These are phyloP conservation scores for Hypselothyrea guttata DNA, from an alignment of 2,888 invertebrate genomes.

Conservation along the genomic window DNA sequence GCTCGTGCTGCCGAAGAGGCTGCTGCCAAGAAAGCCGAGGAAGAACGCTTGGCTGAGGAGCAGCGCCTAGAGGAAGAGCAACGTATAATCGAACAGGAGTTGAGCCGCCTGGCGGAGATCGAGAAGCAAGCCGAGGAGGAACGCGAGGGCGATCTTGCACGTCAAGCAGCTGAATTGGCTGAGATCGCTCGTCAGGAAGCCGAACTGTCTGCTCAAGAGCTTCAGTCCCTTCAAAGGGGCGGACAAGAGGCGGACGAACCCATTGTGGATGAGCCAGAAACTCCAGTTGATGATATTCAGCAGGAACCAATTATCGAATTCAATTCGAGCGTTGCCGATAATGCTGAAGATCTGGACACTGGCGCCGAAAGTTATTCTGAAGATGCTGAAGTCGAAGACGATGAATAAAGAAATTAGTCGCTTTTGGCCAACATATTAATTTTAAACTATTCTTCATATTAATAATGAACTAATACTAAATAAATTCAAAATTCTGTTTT, in stretches of 20 bases:
- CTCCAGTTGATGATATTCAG: slow-evolving; percentile 59
- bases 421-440: slow-evolving; percentile 13
- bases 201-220: slow-evolving; percentile 85
- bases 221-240: slow-evolving; percentile 80
- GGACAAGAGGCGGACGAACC: slow-evolving; percentile 79
- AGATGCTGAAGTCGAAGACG: slow-evolving; percentile 60
- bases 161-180: slow-evolving; percentile 88
- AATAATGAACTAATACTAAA: slow-evolving; percentile 17
- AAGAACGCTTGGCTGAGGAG: slow-evolving; percentile 78
- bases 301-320: slow-evolving; percentile 69
- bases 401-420: slow-evolving; percentile 28
- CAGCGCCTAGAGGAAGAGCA: slow-evolving; percentile 83
- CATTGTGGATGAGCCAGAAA: slow-evolving; percentile 82
- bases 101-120: slow-evolving; percentile 83
- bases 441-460: slow-evolving; percentile 16
- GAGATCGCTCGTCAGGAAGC: slow-evolving; percentile 86
- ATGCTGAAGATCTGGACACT: slow-evolving; percentile 41
- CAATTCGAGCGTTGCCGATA: slow-evolving; percentile 55
- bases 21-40: slow-evolving; percentile 82
- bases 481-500: slow-evolving; percentile 19
- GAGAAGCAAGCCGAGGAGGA: slow-evolving; percentile 84
- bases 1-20: slow-evolving; percentile 31
- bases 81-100: slow-evolving; percentile 83
- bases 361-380: slow-evolving; percentile 57
- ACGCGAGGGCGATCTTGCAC: slow-evolving; percentile 86